These are phyloP conservation scores for Penaeus chinensis DNA, from an alignment of 1,140 invertebrate species.

Conservation along the genomic window DNA sequence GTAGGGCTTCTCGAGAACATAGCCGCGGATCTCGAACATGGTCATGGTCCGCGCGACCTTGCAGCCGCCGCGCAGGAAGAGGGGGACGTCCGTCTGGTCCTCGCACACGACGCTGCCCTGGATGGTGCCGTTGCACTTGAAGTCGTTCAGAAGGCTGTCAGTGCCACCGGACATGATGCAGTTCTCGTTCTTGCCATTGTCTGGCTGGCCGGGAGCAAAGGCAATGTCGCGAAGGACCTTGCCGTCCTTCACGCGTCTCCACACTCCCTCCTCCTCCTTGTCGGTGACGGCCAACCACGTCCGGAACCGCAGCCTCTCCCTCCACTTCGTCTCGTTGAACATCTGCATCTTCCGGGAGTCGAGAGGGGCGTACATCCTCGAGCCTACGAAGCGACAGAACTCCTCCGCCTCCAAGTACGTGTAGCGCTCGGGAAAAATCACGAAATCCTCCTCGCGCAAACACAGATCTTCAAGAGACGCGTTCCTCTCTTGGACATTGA, in stretches of 20 bases:
- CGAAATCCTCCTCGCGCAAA: background rate
- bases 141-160: background rate
- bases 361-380: slow-evolving; percentile 23
- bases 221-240: background rate
- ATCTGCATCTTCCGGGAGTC: background rate
- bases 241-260: slow-evolving; percentile 28
- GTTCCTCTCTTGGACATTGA: slow-evolving; percentile 1
- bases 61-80: slow-evolving; percentile 34
- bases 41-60: slow-evolving; percentile 12
- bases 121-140: background rate
- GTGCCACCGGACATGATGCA: slow-evolving; percentile 7
- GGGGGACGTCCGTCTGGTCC: background rate
- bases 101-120: slow-evolving; percentile 21
- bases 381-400: slow-evolving; percentile 23
- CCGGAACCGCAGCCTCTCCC: background rate
- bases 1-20: background rate
- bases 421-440: slow-evolving; percentile 35
- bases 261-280: slow-evolving; percentile 29
- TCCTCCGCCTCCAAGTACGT: background rate
- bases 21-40: slow-evolving; percentile 45
- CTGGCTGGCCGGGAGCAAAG: slow-evolving; percentile 34
- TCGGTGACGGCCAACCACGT: slow-evolving; percentile 44
- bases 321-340: background rate
- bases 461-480: slow-evolving; percentile 8
- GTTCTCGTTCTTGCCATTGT: slow-evolving; percentile 26